Conservation (phyloP, 2,888 invertebrate species). For the Aphelenchoides bicaudatus region DNA sequence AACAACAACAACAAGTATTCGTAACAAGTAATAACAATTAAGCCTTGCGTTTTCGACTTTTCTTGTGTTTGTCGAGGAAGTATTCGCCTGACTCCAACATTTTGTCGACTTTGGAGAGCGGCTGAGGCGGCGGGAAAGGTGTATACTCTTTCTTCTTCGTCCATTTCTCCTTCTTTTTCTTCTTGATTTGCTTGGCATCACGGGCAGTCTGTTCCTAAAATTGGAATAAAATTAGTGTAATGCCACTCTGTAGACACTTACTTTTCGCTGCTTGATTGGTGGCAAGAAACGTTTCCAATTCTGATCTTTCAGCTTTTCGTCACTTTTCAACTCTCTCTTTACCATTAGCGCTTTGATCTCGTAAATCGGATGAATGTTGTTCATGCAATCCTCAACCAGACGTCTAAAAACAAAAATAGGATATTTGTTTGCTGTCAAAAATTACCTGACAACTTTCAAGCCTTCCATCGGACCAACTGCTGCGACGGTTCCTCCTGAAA, state of each 20-base stretch:
- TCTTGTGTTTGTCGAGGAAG: slow-evolving; percentile 75
- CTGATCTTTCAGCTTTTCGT: slow-evolving; percentile 83
- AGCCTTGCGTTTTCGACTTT: slow-evolving; percentile 32
- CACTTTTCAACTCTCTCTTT: slow-evolving; percentile 86
- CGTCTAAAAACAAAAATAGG: slow-evolving; percentile 62
- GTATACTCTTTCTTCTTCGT: slow-evolving; percentile 88
- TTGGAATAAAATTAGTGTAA: neutral
- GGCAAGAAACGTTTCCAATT: slow-evolving; percentile 96
- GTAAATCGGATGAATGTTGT: slow-evolving; percentile 96
- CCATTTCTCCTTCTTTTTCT: slow-evolving; percentile 67
- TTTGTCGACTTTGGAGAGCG: slow-evolving; percentile 87
- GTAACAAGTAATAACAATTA: too few relatives aligned
- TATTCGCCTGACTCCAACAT: slow-evolving; percentile 92
- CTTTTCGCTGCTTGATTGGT: slow-evolving; percentile 87
- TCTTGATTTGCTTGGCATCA: slow-evolving; percentile 53
- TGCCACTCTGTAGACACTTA: neutral
- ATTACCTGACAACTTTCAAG: slow-evolving; percentile 63
- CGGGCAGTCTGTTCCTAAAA: slow-evolving; percentile 49
- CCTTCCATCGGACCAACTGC: slow-evolving; percentile 93
- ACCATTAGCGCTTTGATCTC: slow-evolving; percentile 93
- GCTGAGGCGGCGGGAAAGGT: slow-evolving; percentile 91
- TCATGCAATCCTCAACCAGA: slow-evolving; percentile 93
- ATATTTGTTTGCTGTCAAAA: neutral
- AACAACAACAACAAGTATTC: too few relatives aligned
- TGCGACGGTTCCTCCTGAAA: slow-evolving; percentile 94